phyloP scores from a whole-genome alignment of 2,113 vertebrate genomes.

The Ranitomeya variabilis region DNA sequence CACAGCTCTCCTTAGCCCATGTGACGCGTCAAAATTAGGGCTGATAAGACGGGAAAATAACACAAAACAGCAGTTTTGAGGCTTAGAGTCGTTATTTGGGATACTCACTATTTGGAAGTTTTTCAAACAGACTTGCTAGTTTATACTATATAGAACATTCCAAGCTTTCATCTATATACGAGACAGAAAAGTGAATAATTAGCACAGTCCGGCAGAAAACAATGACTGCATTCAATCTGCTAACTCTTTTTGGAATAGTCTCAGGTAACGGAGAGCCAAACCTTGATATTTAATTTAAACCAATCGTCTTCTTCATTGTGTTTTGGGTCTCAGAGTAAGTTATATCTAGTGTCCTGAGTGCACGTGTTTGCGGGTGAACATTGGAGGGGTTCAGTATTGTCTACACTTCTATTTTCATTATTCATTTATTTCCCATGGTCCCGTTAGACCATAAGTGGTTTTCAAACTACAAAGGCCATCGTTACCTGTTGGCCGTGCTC shows the following conservation, averaged over 20 bases:
- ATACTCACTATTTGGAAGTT: conserved; percentile 39
- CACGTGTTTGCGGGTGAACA: neutral
- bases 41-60: conserved; percentile 63
- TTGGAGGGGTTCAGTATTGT: neutral
- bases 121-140: conserved; percentile 42
- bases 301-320: conserved; percentile 30
- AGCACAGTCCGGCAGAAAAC: conserved; percentile 31
- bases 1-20: conserved; percentile 57
- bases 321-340: conserved; percentile 21
- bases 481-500: too few species aligned
- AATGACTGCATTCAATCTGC: conserved; percentile 43
- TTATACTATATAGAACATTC: conserved; percentile 41
- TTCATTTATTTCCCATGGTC: neutral
- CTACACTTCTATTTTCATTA: neutral
- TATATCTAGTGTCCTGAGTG: neutral
- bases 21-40: conserved; percentile 48
- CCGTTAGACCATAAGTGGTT: too few species aligned
- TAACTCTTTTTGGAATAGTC: conserved; percentile 44
- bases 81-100: conserved; percentile 11
- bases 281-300: conserved; percentile 34
- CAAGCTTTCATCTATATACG: conserved; percentile 39
- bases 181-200: conserved; percentile 56
- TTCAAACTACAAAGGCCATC: too few species aligned
- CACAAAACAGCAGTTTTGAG: conserved; percentile 36
- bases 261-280: conserved; percentile 41